Evolutionary conservation across 2,797 vertebrate species (phyloP).

Genomic region (Hippocampus kuda): DNA sequence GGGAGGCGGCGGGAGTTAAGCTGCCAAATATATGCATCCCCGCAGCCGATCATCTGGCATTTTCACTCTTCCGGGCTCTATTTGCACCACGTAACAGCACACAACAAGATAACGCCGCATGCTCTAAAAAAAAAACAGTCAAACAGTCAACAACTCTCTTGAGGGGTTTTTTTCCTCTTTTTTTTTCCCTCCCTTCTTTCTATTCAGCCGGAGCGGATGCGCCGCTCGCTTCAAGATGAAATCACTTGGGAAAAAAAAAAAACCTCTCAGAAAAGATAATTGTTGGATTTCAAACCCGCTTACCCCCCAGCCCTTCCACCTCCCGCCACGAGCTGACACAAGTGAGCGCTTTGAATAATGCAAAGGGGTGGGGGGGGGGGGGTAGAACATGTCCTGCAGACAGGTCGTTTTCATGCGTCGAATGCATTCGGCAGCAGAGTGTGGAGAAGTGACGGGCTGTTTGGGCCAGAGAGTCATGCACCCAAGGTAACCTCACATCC

Average conservation of each 20-base stretch:
- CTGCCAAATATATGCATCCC: conserved; percentile 22
- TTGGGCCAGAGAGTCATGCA: conserved; percentile 96
- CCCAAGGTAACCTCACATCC: conserved; percentile 96
- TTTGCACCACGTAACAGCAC: conserved; percentile 15
- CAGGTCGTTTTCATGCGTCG: conserved; percentile 26
- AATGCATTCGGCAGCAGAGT: conserved; percentile 27
- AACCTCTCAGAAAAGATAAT: conserved; percentile 36
- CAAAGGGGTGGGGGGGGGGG: conserved; percentile 2
- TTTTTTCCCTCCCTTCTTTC: background rate
- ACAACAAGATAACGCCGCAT: conserved; percentile 8
- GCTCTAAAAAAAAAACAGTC: conserved; percentile 13
- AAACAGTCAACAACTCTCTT: conserved; percentile 29
- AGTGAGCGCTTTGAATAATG: conserved; percentile 35
- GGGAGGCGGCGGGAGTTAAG: conserved; percentile 46
- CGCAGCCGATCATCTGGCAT: conserved; percentile 18
- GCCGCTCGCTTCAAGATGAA: conserved; percentile 16
- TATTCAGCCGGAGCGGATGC: conserved; percentile 18
- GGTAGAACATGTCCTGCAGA: conserved; percentile 12
- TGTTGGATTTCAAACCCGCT: conserved; percentile 31
- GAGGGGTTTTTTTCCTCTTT: conserved; percentile 14
- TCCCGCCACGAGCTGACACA: conserved; percentile 12
- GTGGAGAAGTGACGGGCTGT: conserved; percentile 67
- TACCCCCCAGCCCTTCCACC: conserved; percentile 17
- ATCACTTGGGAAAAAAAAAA: conserved; percentile 24
- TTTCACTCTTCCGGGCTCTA: conserved; percentile 12